Base-by-base conservation (phyloP, 2,888 invertebrate species). In the Synergus gifuensis region DNA sequence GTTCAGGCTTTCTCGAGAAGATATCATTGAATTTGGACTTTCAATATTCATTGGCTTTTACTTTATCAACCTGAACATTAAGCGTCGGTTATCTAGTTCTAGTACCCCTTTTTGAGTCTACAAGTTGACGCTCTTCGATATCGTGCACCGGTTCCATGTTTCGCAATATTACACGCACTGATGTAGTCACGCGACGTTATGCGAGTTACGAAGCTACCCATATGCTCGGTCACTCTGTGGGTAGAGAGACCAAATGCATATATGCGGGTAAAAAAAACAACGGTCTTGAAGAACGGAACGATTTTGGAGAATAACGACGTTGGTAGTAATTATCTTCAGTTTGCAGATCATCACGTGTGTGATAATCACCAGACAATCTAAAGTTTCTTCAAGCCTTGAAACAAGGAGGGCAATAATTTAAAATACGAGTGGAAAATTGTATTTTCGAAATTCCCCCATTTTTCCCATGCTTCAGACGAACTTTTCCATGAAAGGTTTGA, bases 171-270 rank as follows among this genome's bases (percentile, higher is more conserved):
- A 82, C 73, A 73, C 73, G 73, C 73, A 73, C 54, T 28, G 54
- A 73, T 81, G 79, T 81, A 78, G 80, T 79, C 81, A 81, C 79
- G 83, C 81, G 81, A 83, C 82, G 82, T 81, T 81, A 76, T 81
- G 79, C 82, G 73, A 73, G 82, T 83, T 82, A 79, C 78, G 79
- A 82, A 83, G 78, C 69, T 49, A 73, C 73, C 73, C 73, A 73
- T 73, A 73, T 54, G 36, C 49, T 73, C 73, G 49, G 73, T 73
- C 54, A 40, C 49, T 49, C 49, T 54, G 49, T 54, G 22, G 49
- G 28, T 28, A 44, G 42, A 73, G 14, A 67, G 12, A 18, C 54
- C 49, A 54, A 73, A 73, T 54, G 73, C n/a, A 28, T 28, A 36
- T n/a, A 73, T 73, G 36, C 73, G 73, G 73, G 73, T 40, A 66